phyloP scores from a whole-genome alignment of 1,140 invertebrate genomes.

The Drosophila miranda region DNA sequence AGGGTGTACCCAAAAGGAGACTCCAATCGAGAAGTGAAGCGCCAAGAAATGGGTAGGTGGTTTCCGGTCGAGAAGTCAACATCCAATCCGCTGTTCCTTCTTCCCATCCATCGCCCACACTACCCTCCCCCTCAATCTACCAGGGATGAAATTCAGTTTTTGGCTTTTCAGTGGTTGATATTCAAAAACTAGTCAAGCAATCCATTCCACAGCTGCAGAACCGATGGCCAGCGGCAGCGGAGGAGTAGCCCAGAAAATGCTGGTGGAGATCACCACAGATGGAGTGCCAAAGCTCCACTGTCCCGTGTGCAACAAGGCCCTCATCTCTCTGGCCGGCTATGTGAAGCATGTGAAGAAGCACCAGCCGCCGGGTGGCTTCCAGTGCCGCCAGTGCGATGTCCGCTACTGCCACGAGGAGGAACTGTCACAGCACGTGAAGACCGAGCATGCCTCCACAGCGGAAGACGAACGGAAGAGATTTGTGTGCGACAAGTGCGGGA shows the following conservation, averaged over 20 bases:
- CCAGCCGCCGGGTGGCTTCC: slow-evolving; percentile 74
- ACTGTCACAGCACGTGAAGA: slow-evolving; percentile 62
- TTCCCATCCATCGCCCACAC: slow-evolving; percentile 19
- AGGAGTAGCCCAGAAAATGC: slow-evolving; percentile 52
- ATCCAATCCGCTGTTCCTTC: slow-evolving; percentile 43
- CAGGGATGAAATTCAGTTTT: slow-evolving; percentile 14
- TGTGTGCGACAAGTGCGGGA: slow-evolving; percentile 79
- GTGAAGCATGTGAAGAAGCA: slow-evolving; percentile 81
- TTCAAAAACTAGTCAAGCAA: neutral
- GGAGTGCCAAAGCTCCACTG: slow-evolving; percentile 76
- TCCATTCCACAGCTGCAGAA: slow-evolving; percentile 26
- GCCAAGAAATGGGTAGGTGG: no score
- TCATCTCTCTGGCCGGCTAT: slow-evolving; percentile 71
- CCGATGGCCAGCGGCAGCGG: slow-evolving; percentile 40
- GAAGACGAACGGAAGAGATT: slow-evolving; percentile 42
- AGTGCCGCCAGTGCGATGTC: slow-evolving; percentile 66
- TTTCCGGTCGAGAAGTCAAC: slow-evolving; percentile 14
- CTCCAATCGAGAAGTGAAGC: no score
- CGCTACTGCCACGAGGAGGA: slow-evolving; percentile 66
- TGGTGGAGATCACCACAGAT: slow-evolving; percentile 76
- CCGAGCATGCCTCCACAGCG: slow-evolving; percentile 36
- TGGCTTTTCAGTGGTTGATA: slow-evolving; percentile 47
- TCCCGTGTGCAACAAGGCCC: slow-evolving; percentile 75
- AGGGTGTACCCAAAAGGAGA: no score
- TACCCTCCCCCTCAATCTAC: slow-evolving; percentile 4